Percentiles rank a stretch among this genome's conserved stretches.
Conservation (phyloP, 2,797 vertebrate genomes). For the Clarias pachynema region DNA sequence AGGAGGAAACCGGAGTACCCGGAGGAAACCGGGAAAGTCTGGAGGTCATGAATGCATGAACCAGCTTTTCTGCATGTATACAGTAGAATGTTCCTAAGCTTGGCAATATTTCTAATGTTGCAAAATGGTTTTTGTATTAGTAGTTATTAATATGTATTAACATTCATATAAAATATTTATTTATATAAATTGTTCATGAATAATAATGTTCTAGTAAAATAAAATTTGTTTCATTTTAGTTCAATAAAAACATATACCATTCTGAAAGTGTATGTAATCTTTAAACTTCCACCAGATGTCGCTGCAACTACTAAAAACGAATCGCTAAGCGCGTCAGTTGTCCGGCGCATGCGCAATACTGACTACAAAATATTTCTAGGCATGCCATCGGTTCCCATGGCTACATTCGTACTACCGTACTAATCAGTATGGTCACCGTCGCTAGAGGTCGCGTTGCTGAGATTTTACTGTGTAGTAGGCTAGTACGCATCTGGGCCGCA, state of each 20-base stretch:
- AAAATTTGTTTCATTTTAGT: no score
- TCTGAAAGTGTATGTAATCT: neutral
- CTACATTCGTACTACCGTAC: neutral
- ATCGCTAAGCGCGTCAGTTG: no score
- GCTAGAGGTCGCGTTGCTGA: neutral
- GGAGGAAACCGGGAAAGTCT: no score
- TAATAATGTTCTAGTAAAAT: neutral
- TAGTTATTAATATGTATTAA: no score
- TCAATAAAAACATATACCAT: neutral
- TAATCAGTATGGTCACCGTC: neutral
- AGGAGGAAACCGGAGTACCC: no score
- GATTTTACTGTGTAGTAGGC: neutral
- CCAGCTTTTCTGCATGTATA: no score
- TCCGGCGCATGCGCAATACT: neutral
- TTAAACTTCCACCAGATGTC: slow-evolving; percentile 4
- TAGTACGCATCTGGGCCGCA: neutral
- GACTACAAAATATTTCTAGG: neutral
- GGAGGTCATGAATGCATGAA: no score
- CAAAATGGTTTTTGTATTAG: no score
- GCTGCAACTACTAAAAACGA: neutral
- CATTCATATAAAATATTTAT: no score
- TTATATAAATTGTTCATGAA: no score
- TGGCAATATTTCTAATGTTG: no score
- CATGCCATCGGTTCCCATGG: slow-evolving; percentile 13
- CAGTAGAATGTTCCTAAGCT: no score